Conservation (phyloP, 2,888 invertebrate genomes). For the Epirrhoe alternata region DNA sequence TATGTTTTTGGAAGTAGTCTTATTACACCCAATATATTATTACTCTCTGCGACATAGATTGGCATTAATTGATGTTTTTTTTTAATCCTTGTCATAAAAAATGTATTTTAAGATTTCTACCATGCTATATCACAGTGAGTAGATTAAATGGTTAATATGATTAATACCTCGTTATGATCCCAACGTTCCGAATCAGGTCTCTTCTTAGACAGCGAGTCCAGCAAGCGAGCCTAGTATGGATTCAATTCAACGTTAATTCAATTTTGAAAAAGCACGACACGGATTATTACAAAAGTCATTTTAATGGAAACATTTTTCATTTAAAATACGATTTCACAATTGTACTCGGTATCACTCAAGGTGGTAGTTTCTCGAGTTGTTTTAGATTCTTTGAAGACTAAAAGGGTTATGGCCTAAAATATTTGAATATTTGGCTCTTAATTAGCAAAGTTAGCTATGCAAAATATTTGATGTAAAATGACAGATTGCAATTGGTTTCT, state of each 20-base stretch:
- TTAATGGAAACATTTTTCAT: neutral
- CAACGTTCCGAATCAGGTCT: constrained; percentile 36
- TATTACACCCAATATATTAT: neutral
- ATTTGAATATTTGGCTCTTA: too few relatives aligned
- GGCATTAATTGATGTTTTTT: neutral
- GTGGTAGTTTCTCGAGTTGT: too few relatives aligned
- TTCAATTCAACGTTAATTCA: constrained; percentile 32
- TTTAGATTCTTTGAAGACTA: too few relatives aligned
- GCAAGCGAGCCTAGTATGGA: constrained; percentile 35
- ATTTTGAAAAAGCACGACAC: constrained; percentile 5
- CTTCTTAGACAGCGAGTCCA: constrained; percentile 38
- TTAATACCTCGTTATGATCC: constrained; percentile 36
- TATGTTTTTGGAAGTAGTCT: too few relatives aligned
- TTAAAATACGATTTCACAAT: too few relatives aligned
- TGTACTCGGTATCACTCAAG: too few relatives aligned
- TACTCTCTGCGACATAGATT: neutral
- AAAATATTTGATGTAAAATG: too few relatives aligned
- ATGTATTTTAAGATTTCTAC: neutral
- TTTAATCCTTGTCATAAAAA: too few relatives aligned
- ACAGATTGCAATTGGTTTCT: too few relatives aligned
- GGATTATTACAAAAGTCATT: neutral
- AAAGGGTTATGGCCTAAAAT: too few relatives aligned
- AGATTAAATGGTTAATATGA: constrained; percentile 15
- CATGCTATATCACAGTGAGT: constrained; percentile 9
- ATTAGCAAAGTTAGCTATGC: too few relatives aligned